Base-by-base conservation (phyloP, 2,888 invertebrate genomes). In the Lutraria lutraria region DNA sequence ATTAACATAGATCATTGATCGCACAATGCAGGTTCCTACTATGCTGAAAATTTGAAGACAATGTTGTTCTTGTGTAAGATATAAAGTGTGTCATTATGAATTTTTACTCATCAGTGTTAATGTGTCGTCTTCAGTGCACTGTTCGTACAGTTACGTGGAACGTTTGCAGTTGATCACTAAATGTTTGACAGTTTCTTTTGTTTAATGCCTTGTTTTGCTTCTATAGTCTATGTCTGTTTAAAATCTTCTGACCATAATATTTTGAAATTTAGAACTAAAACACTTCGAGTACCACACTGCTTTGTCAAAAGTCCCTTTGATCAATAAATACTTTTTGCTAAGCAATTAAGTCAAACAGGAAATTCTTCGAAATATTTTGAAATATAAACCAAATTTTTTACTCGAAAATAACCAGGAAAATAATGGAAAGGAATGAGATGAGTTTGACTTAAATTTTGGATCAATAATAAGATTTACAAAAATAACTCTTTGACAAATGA, bases 51-150 rank as follows among this genome's bases (percentile, higher is more conserved):
- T 72, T 60, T 90, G 81, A 85, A 83, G 88, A 89, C 87, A 43
- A 85, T 90, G 87, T 83, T 90, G 63, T 90, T 79, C 81, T 84
- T 90, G 84, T 85, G 90, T 90, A 90, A 90, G 88, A 83, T 76
- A 76, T 43, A 79, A 43, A 54, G 85, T 85, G 87, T 80, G 79
- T 76, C 52, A 29, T 83, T 79, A 81, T 80, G 72, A 29, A 25
- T 56, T 83, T 54, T 21, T 54, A 81, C 60, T 80, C n/a, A 31
- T 83, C n/a, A 76, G 29, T 79, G 79, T 85, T 79, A 34, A 52
- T 31, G 83, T 84, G 79, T 6, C 76, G 84, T 76, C 29, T 19
- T 19, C 29, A 76, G 31, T 76, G 54, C 34, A 84, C 53, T 84
- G 84, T 84, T 68, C 83, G 68, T 83, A 43, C 52, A 52, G 29